Base-by-base conservation (phyloP, 2,888 invertebrate species). In the Drosophila niveifrons region DNA sequence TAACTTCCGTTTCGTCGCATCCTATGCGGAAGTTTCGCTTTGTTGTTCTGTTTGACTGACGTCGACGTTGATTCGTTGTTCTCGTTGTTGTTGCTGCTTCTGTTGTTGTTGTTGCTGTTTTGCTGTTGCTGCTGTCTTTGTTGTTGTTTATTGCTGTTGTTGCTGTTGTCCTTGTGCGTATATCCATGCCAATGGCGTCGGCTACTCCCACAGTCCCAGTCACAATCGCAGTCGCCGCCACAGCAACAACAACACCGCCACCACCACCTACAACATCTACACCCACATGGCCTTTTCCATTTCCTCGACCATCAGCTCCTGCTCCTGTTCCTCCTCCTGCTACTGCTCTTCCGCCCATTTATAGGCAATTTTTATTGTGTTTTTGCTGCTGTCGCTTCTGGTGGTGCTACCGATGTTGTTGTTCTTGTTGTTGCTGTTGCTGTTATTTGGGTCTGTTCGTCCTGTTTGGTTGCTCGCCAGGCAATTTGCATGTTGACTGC, bases 401-500 rank as follows among this genome's bases (percentile, higher is more conserved):
- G 62, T 78, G 28, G 1, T 58, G 13, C 8, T 52, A 23, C 13
- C 29, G 36, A 43, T 65, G 23, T 23, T 23, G 68, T 18, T 56
- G 39, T 51, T 75, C 53, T 64, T 78, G 28, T 3, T 58, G 13
- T 10, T 52, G 34, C 13, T 46, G 36, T 43, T 65, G 36, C 44
- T 65, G 68, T 18, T 56, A 31, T 51, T 46, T 48, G 53, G 44
- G 29, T 62, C 56, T 48, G 68, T 69, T 51, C 55, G 61, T 63
- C 65, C 52, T 52, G 59, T 62, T 76, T 50, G 69, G 72, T 52
- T 61, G 59, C 64, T 67, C 48, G 75, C 76, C 73, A 78, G 73
- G 71, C 82, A 85, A 84, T 88, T 84, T 84, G 88, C 83, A 84
- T 84, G 88, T 77, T 88, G 83, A 85, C 83, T 83, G 88, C 80